These are phyloP conservation scores for Merluccius polli DNA, from an alignment of 2,797 vertebrate species.

Conservation along the genomic window DNA sequence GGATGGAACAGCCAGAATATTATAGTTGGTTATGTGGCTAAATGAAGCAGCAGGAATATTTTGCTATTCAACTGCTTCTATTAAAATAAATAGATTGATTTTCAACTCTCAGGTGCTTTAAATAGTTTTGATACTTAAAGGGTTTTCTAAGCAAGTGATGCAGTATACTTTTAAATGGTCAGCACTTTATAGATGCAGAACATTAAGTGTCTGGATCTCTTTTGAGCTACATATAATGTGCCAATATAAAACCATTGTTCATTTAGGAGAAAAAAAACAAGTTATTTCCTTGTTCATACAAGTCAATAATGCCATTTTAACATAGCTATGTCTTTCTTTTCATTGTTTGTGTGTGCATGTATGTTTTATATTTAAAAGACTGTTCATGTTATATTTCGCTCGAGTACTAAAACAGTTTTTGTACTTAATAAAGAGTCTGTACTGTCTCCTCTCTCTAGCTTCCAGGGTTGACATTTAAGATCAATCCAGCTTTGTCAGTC, in stretches of 20 bases:
- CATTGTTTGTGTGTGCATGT: neutral
- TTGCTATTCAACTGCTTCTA: neutral
- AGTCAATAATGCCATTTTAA: neutral
- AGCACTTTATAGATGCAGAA: constrained; percentile 15
- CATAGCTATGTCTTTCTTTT: neutral
- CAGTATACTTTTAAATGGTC: constrained; percentile 7
- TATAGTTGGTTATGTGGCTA: neutral
- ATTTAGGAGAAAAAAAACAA: neutral
- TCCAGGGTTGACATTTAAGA: neutral
- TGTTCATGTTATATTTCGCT: neutral
- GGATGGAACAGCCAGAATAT: neutral
- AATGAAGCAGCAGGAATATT: neutral
- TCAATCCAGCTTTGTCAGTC: neutral
- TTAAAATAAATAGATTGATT: neutral
- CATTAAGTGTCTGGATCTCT: neutral
- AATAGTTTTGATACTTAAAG: neutral
- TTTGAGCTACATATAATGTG: neutral
- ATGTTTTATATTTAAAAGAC: neutral
- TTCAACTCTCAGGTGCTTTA: neutral
- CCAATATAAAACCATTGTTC: neutral
- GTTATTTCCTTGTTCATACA: neutral
- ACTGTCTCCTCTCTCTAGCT: neutral
- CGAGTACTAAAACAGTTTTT: neutral
- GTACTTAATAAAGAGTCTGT: neutral
- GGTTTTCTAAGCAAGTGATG: neutral